A percentile compares a stretch with the other conserved stretches of the same genome.
phyloP scores from a whole-genome alignment of 2,797 vertebrate species.

The Rhinella marina region DNA sequence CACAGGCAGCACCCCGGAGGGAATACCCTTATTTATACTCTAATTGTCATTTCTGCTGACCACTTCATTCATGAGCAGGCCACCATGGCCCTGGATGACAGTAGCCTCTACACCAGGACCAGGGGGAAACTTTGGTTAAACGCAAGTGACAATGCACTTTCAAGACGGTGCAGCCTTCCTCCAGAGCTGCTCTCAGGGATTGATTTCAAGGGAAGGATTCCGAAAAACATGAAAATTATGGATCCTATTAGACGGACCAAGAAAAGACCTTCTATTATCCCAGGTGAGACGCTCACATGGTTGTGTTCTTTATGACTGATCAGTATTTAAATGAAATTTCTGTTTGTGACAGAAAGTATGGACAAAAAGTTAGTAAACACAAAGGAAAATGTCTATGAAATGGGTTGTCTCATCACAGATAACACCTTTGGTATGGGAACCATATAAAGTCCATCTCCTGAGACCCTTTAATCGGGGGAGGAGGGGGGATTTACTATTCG shows the following conservation, averaged over 20 bases:
- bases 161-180: slow-evolving; percentile 79
- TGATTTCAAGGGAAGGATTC: slow-evolving; percentile 85
- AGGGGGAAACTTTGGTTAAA: slow-evolving; percentile 73
- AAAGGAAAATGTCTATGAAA: too few relatives aligned
- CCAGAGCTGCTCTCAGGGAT: slow-evolving; percentile 81
- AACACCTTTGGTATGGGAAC: too few relatives aligned
- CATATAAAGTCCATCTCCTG: too few relatives aligned
- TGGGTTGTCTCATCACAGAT: too few relatives aligned
- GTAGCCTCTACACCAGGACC: slow-evolving; percentile 75
- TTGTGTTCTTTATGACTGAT: neutral
- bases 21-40: neutral
- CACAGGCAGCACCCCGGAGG: slow-evolving; percentile 61
- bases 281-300: slow-evolving; percentile 76
- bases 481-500: too few relatives aligned
- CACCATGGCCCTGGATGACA: slow-evolving; percentile 84
- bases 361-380: too few relatives aligned
- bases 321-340: neutral
- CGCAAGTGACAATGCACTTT: slow-evolving; percentile 70
- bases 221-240: slow-evolving; percentile 78
- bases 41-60: slow-evolving; percentile 41
- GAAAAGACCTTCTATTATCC: slow-evolving; percentile 92
- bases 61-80: neutral
- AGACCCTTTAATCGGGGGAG: neutral
- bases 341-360: too few relatives aligned
- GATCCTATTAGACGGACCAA: slow-evolving; percentile 81